A percentile compares a stretch with the other conserved stretches of the same genome.
Evolutionary conservation across 2,797 vertebrate genomes (phyloP).

Genomic region (Holocentrus rufus): DNA sequence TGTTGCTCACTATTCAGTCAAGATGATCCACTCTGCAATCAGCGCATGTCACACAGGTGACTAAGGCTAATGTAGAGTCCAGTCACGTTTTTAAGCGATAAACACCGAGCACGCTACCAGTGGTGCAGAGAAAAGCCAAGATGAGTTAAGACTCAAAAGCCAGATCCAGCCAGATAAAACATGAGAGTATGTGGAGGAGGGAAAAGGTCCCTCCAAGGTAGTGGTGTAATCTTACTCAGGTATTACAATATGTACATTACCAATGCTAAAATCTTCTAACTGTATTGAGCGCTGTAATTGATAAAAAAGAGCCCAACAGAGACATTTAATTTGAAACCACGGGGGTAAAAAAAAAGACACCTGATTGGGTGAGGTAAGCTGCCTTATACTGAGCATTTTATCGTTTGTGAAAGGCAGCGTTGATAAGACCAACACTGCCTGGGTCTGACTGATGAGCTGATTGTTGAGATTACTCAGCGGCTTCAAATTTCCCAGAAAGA

Average conservation of each 20-base stretch:
- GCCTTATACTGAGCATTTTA: conserved; percentile 2
- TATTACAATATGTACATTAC: background rate
- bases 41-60: conserved; percentile 1
- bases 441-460: background rate
- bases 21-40: background rate
- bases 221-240: background rate
- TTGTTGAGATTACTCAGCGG: conserved; percentile 2
- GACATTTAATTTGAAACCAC: background rate
- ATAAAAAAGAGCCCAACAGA: background rate
- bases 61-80: too few species aligned
- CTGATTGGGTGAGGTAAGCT: background rate
- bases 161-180: background rate
- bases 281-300: background rate
- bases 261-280: background rate
- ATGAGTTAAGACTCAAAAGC: background rate
- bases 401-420: background rate
- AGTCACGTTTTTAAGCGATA: background rate
- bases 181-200: background rate
- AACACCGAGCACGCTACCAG: background rate
- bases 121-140: background rate
- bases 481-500: conserved; percentile 9
- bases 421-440: conserved; percentile 14
- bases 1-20: background rate
- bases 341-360: background rate
- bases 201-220: background rate